Evolutionary conservation across 2,888 invertebrate genomes (phyloP), one percentile per base, ranked within the genome.

Genomic region (Choreutis nemorana): DNA sequence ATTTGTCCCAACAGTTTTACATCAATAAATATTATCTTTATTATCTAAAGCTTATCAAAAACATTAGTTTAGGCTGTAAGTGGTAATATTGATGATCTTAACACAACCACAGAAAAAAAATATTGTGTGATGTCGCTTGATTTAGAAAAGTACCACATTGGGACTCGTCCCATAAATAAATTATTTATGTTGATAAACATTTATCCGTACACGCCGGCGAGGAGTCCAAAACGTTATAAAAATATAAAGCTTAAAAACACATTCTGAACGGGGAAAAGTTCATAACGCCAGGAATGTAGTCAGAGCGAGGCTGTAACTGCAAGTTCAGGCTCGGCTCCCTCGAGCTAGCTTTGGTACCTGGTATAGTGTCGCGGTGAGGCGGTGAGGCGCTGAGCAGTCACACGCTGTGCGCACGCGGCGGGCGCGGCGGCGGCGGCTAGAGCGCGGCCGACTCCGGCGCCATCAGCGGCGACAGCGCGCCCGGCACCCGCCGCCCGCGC

Each of bases 381-480:
- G 42, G 45, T 41, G 38, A 54, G 40, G 51, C 59, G 44, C 51
- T 43, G 47, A 48, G 50, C 12, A 57, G 55, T 71, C 64, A 75
- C 42, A 75, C 75, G 58, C 68, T 70, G 62, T 72, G 67, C 45
- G 75, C 73, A n/a, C n/a, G 41, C 71, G 65, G 50, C 56, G 64
- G 55, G 66, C 62, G 54, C 55, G 30, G 43, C 61, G 58, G 58
- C 53, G n/a, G n/a, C 48, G 56, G 80, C 82, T 87, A 87, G 79
- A 88, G 87, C 47, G 86, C 86, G 40, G 88, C 87, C 7, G 88
- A 87, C 63, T 87, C 87, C 35, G 85, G 84, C 60, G 87, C 89
- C 82, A 91, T 90, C 47, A 91, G 81, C 36, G 91, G 90, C 45
- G 90, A 89, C 60, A 90, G 77, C 14, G 90, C 85, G 46, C 90